Evolutionary conservation across 2,797 vertebrate genomes (phyloP).

Genomic region (Morus bassanus): DNA sequence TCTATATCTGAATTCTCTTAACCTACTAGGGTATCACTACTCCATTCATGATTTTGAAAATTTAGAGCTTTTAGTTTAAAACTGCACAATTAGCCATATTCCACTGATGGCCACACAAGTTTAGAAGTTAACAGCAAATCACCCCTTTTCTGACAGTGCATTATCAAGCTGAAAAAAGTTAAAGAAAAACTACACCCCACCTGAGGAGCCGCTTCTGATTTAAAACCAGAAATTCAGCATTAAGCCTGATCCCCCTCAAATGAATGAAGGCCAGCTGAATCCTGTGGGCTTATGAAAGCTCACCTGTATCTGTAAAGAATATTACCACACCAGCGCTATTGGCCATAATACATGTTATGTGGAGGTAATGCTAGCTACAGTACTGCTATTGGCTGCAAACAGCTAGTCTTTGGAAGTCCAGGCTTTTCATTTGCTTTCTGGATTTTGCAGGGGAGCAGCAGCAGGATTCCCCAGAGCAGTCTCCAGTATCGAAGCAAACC

Average conservation of each 20-base stretch:
- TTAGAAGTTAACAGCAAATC: not conserved
- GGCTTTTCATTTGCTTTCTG: not conserved
- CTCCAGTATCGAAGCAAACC: not conserved
- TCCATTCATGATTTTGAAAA: not conserved
- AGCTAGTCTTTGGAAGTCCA: not conserved
- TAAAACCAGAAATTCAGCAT: not conserved
- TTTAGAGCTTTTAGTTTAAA: not conserved
- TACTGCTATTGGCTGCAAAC: not conserved
- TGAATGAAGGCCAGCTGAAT: not conserved
- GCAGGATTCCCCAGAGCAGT: not conserved
- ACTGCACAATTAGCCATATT: not conserved
- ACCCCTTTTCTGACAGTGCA: not conserved
- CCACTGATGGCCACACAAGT: not conserved
- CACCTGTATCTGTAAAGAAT: not conserved
- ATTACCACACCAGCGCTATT: not conserved
- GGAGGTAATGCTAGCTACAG: not conserved
- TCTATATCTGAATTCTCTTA: not conserved
- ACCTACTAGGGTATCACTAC: not conserved
- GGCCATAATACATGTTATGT: rapidly evolving
- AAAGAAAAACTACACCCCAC: not conserved
- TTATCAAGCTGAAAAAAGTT: not conserved
- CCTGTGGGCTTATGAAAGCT: not conserved
- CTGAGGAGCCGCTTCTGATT: not conserved
- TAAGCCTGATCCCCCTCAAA: not conserved
- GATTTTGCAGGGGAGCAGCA: not conserved